A percentile compares a stretch with the other conserved stretches of the same genome.
Evolutionary conservation across 2,113 vertebrate genomes (phyloP).

Genomic region (Bujurquina vittata): DNA sequence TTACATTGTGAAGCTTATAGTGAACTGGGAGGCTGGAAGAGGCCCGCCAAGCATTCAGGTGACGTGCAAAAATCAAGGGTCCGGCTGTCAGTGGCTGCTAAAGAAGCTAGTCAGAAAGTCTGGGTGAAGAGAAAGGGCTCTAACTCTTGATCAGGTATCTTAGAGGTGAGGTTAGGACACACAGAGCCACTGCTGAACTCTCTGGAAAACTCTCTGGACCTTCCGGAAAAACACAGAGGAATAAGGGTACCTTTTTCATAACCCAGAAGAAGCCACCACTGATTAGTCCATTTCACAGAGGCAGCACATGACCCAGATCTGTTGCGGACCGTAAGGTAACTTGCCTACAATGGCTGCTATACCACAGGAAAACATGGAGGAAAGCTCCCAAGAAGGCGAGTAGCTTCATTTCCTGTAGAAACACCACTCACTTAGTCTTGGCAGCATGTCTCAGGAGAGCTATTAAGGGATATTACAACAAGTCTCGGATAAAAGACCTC

Average conservation of each 20-base stretch:
- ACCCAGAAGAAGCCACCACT: neutral
- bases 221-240: neutral
- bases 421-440: neutral
- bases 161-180: neutral
- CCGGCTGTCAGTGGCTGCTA: too few relatives aligned
- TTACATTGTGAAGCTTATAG: too few relatives aligned
- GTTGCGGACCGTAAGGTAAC: neutral
- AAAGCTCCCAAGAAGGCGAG: neutral
- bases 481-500: neutral
- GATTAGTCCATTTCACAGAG: neutral
- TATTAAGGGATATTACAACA: neutral
- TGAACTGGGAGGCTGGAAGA: too few relatives aligned
- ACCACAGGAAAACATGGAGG: neutral
- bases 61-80: too few relatives aligned
- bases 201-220: neutral
- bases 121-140: too few relatives aligned
- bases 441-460: neutral
- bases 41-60: too few relatives aligned
- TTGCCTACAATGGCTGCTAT: neutral
- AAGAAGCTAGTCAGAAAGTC: too few relatives aligned
- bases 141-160: neutral
- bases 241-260: neutral
- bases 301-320: neutral
- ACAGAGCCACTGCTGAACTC: neutral
- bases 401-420: neutral